phyloP scores from a whole-genome alignment of 2,113 vertebrate genomes.

The Noturus placidus region DNA sequence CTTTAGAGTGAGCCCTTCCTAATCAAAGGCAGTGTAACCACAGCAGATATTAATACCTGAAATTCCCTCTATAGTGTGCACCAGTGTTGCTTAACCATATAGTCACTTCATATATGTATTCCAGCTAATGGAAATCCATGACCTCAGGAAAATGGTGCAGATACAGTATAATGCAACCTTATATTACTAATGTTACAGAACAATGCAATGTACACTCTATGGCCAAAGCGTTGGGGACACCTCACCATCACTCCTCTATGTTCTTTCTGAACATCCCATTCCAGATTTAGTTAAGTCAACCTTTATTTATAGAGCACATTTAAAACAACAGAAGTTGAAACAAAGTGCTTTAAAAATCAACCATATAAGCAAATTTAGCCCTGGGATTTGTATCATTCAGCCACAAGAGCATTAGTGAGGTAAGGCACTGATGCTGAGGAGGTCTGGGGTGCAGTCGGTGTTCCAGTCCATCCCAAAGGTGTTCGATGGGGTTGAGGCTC shows the following conservation, averaged over 20 bases:
- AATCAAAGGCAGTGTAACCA: conserved; percentile 70
- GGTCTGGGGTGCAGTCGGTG: neutral
- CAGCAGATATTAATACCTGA: conserved; percentile 70
- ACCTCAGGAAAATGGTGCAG: neutral
- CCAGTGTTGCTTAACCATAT: conserved; percentile 65
- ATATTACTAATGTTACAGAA: neutral
- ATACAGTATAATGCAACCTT: neutral
- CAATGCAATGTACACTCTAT: neutral
- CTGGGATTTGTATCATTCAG: conserved; percentile 2
- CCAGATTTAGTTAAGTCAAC: neutral
- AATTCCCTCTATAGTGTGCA: conserved; percentile 68
- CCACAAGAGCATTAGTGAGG: neutral
- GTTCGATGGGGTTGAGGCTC: neutral
- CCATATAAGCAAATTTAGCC: neutral
- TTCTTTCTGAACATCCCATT: neutral
- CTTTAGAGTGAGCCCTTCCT: conserved; percentile 68
- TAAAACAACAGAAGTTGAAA: no score
- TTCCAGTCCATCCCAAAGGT: neutral
- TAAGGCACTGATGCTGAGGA: neutral
- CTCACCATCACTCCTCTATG: neutral
- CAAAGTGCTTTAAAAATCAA: no score
- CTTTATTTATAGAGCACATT: no score
- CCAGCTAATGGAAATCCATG: conserved; percentile 68
- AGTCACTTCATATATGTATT: conserved; percentile 73
- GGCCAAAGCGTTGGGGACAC: neutral